Base-by-base conservation (phyloP, 1,140 invertebrate genomes). In the Dermatophagoides farinae region DNA sequence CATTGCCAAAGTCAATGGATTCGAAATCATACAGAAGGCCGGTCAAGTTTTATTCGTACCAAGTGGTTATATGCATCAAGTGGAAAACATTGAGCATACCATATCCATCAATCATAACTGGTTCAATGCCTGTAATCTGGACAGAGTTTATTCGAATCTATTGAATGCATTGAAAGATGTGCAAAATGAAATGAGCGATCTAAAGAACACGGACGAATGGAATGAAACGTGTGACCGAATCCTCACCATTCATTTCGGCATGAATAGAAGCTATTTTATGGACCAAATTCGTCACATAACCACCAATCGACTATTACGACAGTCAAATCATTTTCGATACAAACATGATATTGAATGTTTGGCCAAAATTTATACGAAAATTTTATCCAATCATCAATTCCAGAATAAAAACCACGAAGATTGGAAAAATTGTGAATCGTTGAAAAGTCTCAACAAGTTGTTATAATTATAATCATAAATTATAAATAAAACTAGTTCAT, bases 51-150 rank as follows among this genome's bases (percentile, higher is more conserved):
- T 97, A 60, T 97, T 96, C 79, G 84, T 97, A 50, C 93, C 93
- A 20, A 91, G 88, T 64, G 86, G 88, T 25, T 97, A 89, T 89
- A 80, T 88, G 75, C 93, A 97, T 77, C 88, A 97, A 80, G 93
- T 97, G 37, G 81, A 80, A 74, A 97, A 97, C 76, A 65, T 88
- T 67, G 80, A 85, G 65, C 86, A 95, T 69, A 91, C 90, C 25
- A 90, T 97, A 66, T 97, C 92, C 0, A 82, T 97, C 20, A 97
- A 97, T 74, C 92, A 97, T 71, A 97, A 97, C 70, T 96, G 89
- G 86, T 78, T 96, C 46, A 97, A 97, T 77, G 85, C 80, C 0
- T 87, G 84, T 69, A 97, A 95, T 71, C 77, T 95, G 53, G 66
- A 76, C 43, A 69, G 74, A 39, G 79, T 91, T 62, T 90, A 85